Base-by-base conservation (phyloP, 1,140 invertebrate genomes). In the Drosophila watanabei region DNA sequence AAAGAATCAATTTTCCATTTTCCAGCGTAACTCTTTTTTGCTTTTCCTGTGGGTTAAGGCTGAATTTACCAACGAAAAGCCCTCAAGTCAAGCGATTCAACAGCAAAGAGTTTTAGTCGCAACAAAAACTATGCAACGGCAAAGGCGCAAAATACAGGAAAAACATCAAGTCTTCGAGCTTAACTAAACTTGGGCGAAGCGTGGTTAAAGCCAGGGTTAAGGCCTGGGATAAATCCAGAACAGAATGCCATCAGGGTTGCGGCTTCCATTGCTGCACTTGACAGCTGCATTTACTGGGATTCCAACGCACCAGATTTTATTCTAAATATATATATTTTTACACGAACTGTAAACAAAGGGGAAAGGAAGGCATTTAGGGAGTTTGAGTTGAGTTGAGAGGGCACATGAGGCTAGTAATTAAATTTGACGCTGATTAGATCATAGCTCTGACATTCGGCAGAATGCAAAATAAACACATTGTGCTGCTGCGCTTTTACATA, bases 261-360 rank as follows among this genome's bases (percentile, higher is more conserved):
- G 39, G 68, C 52, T 68, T 45, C 4, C 35, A n/a, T 14, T 32
- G 2, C 33, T 69, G 64, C 33, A 14, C 33, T 69, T 56, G 68
- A 46, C 63, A 71, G 33, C 14, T 69, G 39, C 49, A 68, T 51
- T 68, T 43, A 24, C 33, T 39, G 16, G n/a, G 33, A 51, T 39
- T 35, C 16, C 20, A n/a, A 20, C 32, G 10, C n/a, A 18, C 1
- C 49, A 35, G 51, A 20, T 28, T 66, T 35, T 33, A 13, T 33
- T 24, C 5, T 16, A n/a, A n/a, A n/a, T n/a, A 24, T 33, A 16
- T 10, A 24, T 54, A 16, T 28, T 35, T 65, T 28, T n/a, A 54
- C 61, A 18, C 13, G 4, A 63, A 28, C 20, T 33, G 6, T 24
- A 30, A 35, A 14, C 60, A 52, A 30, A 51, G 16, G 6, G 32